A percentile compares a stretch with the other conserved stretches of the same genome.
Evolutionary conservation across 2,888 invertebrate species (phyloP).

Genomic region (Drosophila yooni): DNA sequence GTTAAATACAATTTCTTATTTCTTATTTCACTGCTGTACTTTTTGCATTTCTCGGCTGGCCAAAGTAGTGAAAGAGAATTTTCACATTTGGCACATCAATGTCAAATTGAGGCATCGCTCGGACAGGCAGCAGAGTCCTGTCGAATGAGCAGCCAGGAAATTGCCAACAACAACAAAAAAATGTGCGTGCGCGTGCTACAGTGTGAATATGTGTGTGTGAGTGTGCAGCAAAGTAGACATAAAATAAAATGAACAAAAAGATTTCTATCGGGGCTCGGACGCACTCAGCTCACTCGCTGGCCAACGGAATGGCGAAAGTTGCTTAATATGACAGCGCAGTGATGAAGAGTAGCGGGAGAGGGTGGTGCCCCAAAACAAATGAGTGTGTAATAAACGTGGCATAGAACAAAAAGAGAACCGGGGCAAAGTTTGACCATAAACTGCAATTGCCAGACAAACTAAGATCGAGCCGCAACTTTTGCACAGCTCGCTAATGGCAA

Average conservation of each 20-base stretch:
- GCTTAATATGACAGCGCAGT: slow-evolving; percentile 74
- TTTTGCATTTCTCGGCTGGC: slow-evolving; percentile 30
- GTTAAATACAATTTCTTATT: slow-evolving; percentile 19
- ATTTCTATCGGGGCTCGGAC: slow-evolving; percentile 66
- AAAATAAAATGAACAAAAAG: slow-evolving; percentile 80
- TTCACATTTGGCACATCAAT: slow-evolving; percentile 81
- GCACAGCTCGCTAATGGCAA: slow-evolving; percentile 42
- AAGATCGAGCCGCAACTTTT: slow-evolving; percentile 50
- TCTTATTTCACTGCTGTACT: slow-evolving; percentile 40
- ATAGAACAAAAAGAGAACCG: slow-evolving; percentile 1
- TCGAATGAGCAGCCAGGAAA: slow-evolving; percentile 65
- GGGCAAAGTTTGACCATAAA: slow-evolving; percentile 70
- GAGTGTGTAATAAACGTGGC: slow-evolving; percentile 76
- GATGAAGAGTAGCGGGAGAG: neutral
- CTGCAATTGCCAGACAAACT: slow-evolving; percentile 68
- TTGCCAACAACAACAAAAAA: slow-evolving; percentile 55
- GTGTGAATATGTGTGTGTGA: slow-evolving; percentile 20
- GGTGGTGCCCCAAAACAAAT: slow-evolving; percentile 62
- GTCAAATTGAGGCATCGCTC: slow-evolving; percentile 78
- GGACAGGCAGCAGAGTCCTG: slow-evolving; percentile 49
- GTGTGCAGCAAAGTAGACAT: slow-evolving; percentile 67
- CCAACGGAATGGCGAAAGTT: slow-evolving; percentile 71
- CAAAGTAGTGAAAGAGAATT: slow-evolving; percentile 67
- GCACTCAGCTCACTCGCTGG: slow-evolving; percentile 31
- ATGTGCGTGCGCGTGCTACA: slow-evolving; percentile 23